phyloP scores from a whole-genome alignment of 1,140 invertebrate species.

The Saccostrea glomerata region DNA sequence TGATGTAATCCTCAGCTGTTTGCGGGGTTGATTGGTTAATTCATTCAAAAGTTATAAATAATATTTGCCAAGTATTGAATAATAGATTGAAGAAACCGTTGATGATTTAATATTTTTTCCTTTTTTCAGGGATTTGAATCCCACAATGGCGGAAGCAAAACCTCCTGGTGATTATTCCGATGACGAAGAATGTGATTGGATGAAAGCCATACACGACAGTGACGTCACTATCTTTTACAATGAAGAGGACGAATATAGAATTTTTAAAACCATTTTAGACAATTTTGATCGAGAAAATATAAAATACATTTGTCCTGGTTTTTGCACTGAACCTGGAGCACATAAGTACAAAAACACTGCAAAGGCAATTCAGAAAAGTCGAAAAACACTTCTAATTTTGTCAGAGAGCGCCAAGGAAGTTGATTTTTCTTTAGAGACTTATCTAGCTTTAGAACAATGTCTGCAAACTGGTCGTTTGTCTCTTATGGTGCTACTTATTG shows the following conservation, averaged over 20 bases:
- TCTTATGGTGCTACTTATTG: slow-evolving; percentile 48
- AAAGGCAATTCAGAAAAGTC: slow-evolving; percentile 28
- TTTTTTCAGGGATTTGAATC: background rate
- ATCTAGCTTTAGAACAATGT: slow-evolving; percentile 48
- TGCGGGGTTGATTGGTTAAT: too few species aligned
- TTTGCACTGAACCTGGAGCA: background rate
- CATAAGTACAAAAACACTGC: slow-evolving; percentile 24
- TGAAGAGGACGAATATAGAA: slow-evolving; percentile 42
- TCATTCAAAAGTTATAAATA: too few species aligned
- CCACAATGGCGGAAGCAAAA: background rate
- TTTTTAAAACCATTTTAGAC: slow-evolving; percentile 47
- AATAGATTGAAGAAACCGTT: too few species aligned
- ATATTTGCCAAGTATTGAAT: too few species aligned
- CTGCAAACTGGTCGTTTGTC: slow-evolving; percentile 26
- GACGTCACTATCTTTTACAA: slow-evolving; percentile 45
- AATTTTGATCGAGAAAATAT: slow-evolving; percentile 25
- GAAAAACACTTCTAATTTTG: slow-evolving; percentile 50
- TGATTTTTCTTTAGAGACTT: slow-evolving; percentile 45
- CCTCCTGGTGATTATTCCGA: background rate
- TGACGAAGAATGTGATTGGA: slow-evolving; percentile 40
- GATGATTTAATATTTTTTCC: too few species aligned
- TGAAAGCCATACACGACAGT: slow-evolving; percentile 17
- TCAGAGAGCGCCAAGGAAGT: slow-evolving; percentile 38
- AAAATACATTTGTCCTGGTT: slow-evolving; percentile 4
- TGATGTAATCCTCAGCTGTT: too few species aligned